Evolutionary conservation across 2,888 invertebrate genomes (phyloP).

Genomic region (Apodemia hepburni): DNA sequence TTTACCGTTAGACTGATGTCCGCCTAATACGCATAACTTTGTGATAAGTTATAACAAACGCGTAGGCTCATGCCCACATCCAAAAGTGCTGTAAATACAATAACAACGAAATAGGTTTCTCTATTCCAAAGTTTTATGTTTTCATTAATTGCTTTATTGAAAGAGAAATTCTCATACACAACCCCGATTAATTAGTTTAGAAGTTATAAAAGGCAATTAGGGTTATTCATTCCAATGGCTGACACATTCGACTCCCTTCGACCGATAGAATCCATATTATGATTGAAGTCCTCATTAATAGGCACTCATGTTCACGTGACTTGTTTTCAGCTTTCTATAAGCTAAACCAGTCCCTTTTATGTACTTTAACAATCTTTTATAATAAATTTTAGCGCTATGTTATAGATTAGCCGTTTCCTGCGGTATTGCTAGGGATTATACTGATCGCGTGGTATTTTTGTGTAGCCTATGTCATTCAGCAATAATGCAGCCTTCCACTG

Average conservation of each 20-base stretch:
- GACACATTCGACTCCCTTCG: slow-evolving; percentile 12
- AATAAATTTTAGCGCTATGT: slow-evolving; percentile 14
- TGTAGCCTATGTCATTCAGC: too few species aligned
- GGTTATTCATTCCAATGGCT: slow-evolving; percentile 1
- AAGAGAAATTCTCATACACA: slow-evolving; percentile 8
- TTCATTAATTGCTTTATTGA: slow-evolving; percentile 9
- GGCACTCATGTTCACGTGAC: slow-evolving; percentile 29
- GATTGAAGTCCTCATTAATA: slow-evolving; percentile 8
- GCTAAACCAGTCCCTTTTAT: slow-evolving; percentile 33
- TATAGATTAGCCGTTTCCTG: too few species aligned
- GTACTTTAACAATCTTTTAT: slow-evolving; percentile 41
- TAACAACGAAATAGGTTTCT: not conserved
- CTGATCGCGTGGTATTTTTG: too few species aligned
- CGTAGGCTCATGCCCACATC: too few species aligned
- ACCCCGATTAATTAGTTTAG: slow-evolving; percentile 7
- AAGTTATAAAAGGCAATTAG: slow-evolving; percentile 14
- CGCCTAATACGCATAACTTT: too few species aligned
- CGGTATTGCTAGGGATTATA: too few species aligned
- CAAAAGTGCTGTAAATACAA: not conserved
- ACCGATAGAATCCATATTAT: slow-evolving; percentile 15
- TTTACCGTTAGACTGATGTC: too few species aligned
- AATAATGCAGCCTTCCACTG: too few species aligned
- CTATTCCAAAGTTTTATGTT: slow-evolving; percentile 2
- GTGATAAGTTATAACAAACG: too few species aligned
- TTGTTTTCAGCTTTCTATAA: slow-evolving; percentile 36